Conservation (phyloP, 2,888 invertebrate genomes). For the Subacronicta megacephala region DNA sequence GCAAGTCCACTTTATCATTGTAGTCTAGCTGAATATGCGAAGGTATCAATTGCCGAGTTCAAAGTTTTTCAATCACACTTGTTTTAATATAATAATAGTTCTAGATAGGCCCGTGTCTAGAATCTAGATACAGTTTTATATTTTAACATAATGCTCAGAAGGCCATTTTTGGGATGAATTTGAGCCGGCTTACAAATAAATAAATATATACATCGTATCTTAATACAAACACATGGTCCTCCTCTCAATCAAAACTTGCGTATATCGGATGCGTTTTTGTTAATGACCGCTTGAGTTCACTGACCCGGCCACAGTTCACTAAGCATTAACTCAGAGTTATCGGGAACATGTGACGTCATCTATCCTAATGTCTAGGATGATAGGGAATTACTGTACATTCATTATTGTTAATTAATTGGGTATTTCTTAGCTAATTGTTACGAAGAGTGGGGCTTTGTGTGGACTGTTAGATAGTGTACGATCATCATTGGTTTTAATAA, state of each 20-base stretch:
- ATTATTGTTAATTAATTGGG: conserved; percentile 35
- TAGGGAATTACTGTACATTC: conserved; percentile 34
- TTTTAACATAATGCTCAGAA: too few relatives aligned
- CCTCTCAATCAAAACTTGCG: conserved; percentile 34
- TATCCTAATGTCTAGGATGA: conserved; percentile 41
- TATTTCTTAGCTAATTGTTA: conserved; percentile 15
- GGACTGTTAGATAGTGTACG: conserved; percentile 3
- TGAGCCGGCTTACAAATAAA: too few relatives aligned
- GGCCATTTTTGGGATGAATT: too few relatives aligned
- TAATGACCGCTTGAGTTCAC: conserved; percentile 33
- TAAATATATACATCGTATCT: conserved; percentile 2
- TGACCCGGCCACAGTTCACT: conserved; percentile 43
- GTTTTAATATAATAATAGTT: too few relatives aligned
- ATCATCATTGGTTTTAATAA: neutral
- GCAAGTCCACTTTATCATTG: too few relatives aligned
- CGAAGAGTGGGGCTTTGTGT: conserved; percentile 9
- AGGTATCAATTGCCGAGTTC: conserved; percentile 17
- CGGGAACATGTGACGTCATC: conserved; percentile 52
- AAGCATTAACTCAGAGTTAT: conserved; percentile 43
- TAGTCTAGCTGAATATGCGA: too few relatives aligned
- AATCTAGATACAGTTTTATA: too few relatives aligned
- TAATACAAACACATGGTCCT: conserved; percentile 12
- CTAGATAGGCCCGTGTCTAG: too few relatives aligned
- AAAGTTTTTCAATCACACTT: conserved; percentile 45
- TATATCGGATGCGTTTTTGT: conserved; percentile 44